These are phyloP conservation scores for Columba guinea DNA, from an alignment of 2,797 vertebrate species.

Conservation along the genomic window DNA sequence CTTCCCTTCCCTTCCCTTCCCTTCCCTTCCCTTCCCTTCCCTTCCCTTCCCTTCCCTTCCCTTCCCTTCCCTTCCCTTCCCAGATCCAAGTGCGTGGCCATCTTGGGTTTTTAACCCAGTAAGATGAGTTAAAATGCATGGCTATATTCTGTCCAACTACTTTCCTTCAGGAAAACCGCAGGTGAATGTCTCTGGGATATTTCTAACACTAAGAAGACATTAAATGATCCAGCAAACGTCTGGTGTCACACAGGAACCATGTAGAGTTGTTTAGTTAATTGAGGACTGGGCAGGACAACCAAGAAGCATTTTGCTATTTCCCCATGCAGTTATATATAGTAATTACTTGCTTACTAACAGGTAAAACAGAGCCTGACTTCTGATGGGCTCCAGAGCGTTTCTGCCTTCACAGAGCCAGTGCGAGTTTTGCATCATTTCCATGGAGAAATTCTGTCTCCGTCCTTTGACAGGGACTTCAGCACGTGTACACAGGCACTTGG, in stretches of 20 bases:
- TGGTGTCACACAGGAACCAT: background rate
- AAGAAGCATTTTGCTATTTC: background rate
- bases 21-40: background rate
- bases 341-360: background rate
- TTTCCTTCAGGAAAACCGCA: background rate
- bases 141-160: rapidly evolving
- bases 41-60: background rate
- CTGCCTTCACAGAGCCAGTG: background rate
- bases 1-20: background rate
- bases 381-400: background rate
- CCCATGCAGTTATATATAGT: background rate
- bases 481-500: background rate
- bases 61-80: too few relatives aligned
- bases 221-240: background rate
- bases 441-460: background rate
- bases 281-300: background rate
- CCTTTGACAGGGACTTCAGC: background rate
- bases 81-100: rapidly evolving
- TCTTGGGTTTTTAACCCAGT: background rate
- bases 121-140: background rate
- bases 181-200: background rate
- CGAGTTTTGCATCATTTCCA: background rate
- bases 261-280: background rate
- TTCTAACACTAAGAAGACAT: background rate
- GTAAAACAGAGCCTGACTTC: background rate